Evolutionary conservation across 2,797 vertebrate genomes (phyloP), one percentile per base, ranked within the genome.

Genomic region (Chrosomus eos): DNA sequence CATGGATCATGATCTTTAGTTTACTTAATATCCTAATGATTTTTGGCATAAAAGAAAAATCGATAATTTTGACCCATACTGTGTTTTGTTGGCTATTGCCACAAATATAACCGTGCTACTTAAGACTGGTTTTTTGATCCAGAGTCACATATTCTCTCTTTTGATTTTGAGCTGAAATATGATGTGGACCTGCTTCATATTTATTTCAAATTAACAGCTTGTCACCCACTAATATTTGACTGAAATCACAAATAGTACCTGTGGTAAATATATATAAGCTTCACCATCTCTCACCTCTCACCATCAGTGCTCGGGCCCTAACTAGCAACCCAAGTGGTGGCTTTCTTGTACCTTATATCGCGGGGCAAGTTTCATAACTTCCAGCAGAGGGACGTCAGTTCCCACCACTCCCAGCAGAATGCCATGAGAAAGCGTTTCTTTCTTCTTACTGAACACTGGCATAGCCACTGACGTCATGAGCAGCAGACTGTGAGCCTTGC

Each of bases 401-500:
- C 98, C 98, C 26, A 98, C 97, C 68, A 99, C 98, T 0, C 98
- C 98, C 84, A 99, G 93, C 13, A 99, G 96, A 90, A 99, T 99
- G 72, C 98, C 98, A 0, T 98, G 97, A 87, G 97, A 97, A 84
- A 98, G 90, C 0, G 96, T 97, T 90, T 97, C 96, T 0, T 97
- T 97, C 93, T 97, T 97, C 90, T 96, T 97, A 91, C 97, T 97
- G 94, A 97, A 97, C 82, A 97, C 97, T 0, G 97, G 97, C 96
- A 97, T 97, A 81, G 97, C 96, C 90, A 97, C 96, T 0, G 96
- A 96, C 19, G 96, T 97, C 95, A 97, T 96, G 31, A 97, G 95
- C 85, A 94, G 86, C 77, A 95, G 90, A 89, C 94, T 96, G 90
- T 96, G 96, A 31, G 96, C 94, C 88, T 95, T 95, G 0, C 95